Percentiles rank a stretch among this genome's conserved stretches.
Evolutionary conservation across 2,888 invertebrate species (phyloP).

Genomic region (Heteromyza rotundicornis): DNA sequence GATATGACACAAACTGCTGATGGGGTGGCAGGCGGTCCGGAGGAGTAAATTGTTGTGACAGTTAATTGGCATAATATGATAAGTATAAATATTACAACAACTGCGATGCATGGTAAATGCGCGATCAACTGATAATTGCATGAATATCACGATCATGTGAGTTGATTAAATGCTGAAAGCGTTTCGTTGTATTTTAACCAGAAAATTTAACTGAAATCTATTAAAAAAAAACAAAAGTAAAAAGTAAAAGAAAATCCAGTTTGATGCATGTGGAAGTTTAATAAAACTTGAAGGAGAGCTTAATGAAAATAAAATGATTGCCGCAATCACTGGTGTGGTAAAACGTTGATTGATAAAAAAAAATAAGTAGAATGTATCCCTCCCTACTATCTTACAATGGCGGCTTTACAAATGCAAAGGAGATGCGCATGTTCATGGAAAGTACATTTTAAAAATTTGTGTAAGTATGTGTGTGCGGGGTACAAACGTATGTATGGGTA

Average conservation of each 20-base stretch:
- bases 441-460: too few species aligned
- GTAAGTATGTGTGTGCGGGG: too few species aligned
- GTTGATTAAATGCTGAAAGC: background rate
- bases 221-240: too few species aligned
- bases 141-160: constrained; percentile 6
- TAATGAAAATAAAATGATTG: constrained; percentile 62
- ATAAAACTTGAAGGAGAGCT: constrained; percentile 32
- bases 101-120: background rate
- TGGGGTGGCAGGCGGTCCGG: background rate
- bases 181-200: background rate
- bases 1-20: too few species aligned
- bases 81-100: background rate
- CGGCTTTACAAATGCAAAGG: too few species aligned
- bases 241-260: background rate
- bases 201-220: too few species aligned
- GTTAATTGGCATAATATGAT: background rate
- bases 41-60: background rate
- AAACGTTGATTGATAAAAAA: constrained; percentile 20
- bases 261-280: background rate
- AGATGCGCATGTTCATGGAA: constrained; percentile 44
- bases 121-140: constrained; percentile 39
- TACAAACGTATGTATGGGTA: too few species aligned
- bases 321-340: constrained; percentile 58
- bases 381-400: too few species aligned
- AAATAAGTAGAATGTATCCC: too few species aligned